phyloP scores from a whole-genome alignment of 2,797 vertebrate species.

The Chanos chanos region DNA sequence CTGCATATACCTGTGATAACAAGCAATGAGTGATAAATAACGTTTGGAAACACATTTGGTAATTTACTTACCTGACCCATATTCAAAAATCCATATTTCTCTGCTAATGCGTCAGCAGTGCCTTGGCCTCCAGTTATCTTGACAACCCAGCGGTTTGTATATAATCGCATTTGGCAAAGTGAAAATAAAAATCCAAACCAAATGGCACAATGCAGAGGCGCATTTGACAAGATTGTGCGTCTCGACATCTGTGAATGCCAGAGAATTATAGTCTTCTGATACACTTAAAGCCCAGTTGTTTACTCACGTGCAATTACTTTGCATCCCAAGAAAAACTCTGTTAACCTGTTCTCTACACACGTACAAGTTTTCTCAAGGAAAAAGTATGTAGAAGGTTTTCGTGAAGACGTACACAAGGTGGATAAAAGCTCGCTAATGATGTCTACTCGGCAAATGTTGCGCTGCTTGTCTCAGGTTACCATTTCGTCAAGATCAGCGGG shows the following conservation, averaged over 20 bases:
- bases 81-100: slow-evolving; percentile 88
- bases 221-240: slow-evolving; percentile 46
- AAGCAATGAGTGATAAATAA: too few species aligned
- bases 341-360: too few species aligned
- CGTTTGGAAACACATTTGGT: background rate
- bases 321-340: too few species aligned
- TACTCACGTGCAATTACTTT: too few species aligned
- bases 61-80: slow-evolving; percentile 84
- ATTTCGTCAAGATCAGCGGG: slow-evolving; percentile 8
- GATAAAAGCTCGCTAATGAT: too few species aligned
- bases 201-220: slow-evolving; percentile 57
- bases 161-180: slow-evolving; percentile 73
- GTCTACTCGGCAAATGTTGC: too few species aligned
- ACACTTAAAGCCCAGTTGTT: too few species aligned
- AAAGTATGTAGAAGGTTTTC: too few species aligned
- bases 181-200: slow-evolving; percentile 75
- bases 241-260: slow-evolving; percentile 25
- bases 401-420: too few species aligned
- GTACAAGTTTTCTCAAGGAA: too few species aligned
- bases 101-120: slow-evolving; percentile 80
- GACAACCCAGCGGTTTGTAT: slow-evolving; percentile 93
- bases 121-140: slow-evolving; percentile 75
- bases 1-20: too few species aligned
- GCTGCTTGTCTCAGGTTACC: slow-evolving; percentile 1
- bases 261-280: background rate